Evolutionary conservation across 2,113 vertebrate species (phyloP), one percentile per base, ranked within the genome.

Genomic region (Platycercus adscitus): DNA sequence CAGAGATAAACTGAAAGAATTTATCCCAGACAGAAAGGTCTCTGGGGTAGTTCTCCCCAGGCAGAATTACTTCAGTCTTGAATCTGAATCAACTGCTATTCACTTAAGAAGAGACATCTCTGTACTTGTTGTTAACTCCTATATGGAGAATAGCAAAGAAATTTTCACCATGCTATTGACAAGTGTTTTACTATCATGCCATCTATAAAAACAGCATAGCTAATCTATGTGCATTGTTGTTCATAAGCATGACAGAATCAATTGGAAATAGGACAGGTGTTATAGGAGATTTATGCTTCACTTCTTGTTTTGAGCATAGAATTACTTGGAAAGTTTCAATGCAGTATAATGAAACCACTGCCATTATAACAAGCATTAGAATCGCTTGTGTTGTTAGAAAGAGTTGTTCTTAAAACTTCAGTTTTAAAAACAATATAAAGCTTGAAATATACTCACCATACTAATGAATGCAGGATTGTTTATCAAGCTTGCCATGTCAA

Each of bases 401-500:
- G 21, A 63, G 11, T 14, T 65, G 12, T 89, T 72, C 68, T 64
- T 81, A 64, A 25, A 86, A 81, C 15, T 71, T 55, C n/a, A 21
- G 20, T 81, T 58, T 89, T 69, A 69, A 71, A 83, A 86, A 70
- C 13, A 37, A 82, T 15, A 33, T 77, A 61, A 88, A 89, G 33
- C 61, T 71, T 90, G 25, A 95, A 72, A 90, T 88, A 56, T 35
- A 97, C 98, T 99, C 91, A 99, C 99, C 99, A 99, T 99, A 96
- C 99, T 99, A 97, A 99, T 99, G 98, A 99, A 99, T 44, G 99
- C 99, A 50, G 99, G 99, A 98, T 99, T 99, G 97, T 99, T 99
- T 98, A 99, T 99, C 96, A 99, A 98, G 94, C 99, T 99, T 39
- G 99, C 99, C 99, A 99, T 99, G 97, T 99, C 99, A 94, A 99